Conservation (phyloP, 2,888 invertebrate genomes). For the Tenthredo mesomela region DNA sequence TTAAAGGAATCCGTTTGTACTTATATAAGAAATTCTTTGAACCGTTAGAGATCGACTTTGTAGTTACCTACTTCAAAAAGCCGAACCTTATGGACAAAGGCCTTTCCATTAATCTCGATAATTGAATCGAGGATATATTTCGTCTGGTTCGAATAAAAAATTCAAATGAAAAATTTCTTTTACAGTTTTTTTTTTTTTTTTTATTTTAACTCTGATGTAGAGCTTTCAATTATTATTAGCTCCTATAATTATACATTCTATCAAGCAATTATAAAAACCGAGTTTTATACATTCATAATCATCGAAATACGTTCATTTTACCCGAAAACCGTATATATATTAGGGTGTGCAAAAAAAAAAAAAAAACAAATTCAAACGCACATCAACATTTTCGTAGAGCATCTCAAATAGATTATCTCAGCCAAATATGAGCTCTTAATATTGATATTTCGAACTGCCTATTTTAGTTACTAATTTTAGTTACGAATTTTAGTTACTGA, state of each 20-base stretch:
- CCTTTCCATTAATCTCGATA: conserved; percentile 2
- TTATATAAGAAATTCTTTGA: background rate
- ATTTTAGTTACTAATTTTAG: too few relatives aligned
- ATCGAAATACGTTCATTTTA: background rate
- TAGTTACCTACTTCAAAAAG: background rate
- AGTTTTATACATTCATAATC: background rate
- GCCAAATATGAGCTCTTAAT: too few relatives aligned
- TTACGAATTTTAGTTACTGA: too few relatives aligned
- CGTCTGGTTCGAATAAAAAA: background rate
- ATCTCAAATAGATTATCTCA: too few relatives aligned
- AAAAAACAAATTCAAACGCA: too few relatives aligned
- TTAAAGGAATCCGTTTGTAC: background rate
- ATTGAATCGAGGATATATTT: background rate
- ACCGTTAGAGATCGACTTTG: background rate
- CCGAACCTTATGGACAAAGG: background rate
- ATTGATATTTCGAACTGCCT: too few relatives aligned
- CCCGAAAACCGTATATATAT: background rate
- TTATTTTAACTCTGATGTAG: background rate
- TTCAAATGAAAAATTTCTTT: background rate
- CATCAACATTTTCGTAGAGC: too few relatives aligned
- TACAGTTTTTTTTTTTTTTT: background rate
- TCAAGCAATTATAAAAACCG: background rate
- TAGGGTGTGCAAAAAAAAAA: too few relatives aligned
- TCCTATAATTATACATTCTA: background rate
- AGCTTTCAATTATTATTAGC: background rate